A percentile compares a stretch with the other conserved stretches of the same genome.
These are phyloP conservation scores for Cantharis rustica DNA, from an alignment of 2,888 invertebrate species.

Conservation along the genomic window DNA sequence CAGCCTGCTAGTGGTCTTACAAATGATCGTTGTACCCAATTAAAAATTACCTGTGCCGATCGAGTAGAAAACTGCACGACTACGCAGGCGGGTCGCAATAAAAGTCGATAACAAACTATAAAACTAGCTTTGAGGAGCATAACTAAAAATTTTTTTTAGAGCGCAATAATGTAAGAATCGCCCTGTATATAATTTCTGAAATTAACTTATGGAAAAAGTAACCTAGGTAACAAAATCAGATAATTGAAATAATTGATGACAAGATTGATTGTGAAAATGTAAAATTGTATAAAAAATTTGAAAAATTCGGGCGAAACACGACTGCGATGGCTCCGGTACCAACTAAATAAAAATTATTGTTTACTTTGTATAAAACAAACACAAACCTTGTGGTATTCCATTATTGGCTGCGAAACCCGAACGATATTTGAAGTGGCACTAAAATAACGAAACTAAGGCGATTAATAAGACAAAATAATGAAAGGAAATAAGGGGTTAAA, in stretches of 20 bases:
- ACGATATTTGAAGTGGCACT: neutral
- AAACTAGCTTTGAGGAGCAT: neutral
- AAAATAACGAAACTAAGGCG: neutral
- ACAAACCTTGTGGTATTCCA: neutral
- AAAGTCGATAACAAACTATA: neutral
- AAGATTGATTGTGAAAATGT: neutral
- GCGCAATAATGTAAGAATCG: neutral
- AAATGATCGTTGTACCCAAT: too few species aligned
- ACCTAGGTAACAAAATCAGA: neutral
- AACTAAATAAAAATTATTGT: neutral
- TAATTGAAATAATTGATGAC: neutral
- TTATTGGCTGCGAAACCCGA: neutral
- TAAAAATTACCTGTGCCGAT: neutral
- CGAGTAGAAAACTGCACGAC: neutral
- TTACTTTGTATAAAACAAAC: neutral
- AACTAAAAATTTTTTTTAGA: too few species aligned
- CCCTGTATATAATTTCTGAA: neutral
- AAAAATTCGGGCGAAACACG: neutral
- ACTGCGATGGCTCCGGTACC: neutral
- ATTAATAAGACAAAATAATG: neutral
- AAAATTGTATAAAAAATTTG: neutral
- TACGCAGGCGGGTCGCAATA: neutral
- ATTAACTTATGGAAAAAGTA: neutral
- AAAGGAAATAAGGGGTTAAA: neutral
- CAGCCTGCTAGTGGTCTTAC: too few species aligned